Percentiles rank a stretch among this genome's conserved stretches.
Conservation (phyloP, 2,797 vertebrate genomes). For the Ctenopoma kingsleyae region DNA sequence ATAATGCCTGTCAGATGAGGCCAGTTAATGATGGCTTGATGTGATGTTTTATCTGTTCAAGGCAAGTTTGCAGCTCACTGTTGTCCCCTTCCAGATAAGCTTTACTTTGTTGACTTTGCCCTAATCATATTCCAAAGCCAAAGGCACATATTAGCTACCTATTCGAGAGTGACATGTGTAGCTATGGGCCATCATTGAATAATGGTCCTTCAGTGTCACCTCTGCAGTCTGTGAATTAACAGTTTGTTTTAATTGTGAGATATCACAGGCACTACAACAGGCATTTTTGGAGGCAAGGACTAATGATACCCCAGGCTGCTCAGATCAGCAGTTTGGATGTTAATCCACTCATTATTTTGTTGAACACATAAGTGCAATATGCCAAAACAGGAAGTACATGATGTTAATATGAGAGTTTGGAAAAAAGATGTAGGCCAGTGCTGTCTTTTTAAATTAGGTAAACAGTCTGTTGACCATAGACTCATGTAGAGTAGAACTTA, state of each 20-base stretch:
- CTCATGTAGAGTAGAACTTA: no score
- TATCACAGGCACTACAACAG: conserved; percentile 8
- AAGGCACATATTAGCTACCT: conserved; percentile 69
- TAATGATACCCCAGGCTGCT: conserved; percentile 29
- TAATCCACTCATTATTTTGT: conserved; percentile 29
- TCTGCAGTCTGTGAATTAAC: conserved; percentile 50
- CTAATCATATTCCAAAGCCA: conserved; percentile 46
- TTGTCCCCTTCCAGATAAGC: conserved; percentile 63
- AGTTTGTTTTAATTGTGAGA: conserved; percentile 53
- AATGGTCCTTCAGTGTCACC: conserved; percentile 53
- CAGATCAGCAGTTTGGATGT: conserved; percentile 27
- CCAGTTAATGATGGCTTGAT: conserved; percentile 69
- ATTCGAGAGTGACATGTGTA: conserved; percentile 67
- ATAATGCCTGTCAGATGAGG: conserved; percentile 70
- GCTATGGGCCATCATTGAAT: conserved; percentile 54
- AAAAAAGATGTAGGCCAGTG: neutral
- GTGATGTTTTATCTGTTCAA: conserved; percentile 69
- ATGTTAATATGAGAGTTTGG: neutral
- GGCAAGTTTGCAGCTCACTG: conserved; percentile 57
- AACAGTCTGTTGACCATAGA: neutral
- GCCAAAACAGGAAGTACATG: conserved; percentile 6
- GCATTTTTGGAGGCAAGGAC: conserved; percentile 57
- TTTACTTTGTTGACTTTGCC: conserved; percentile 76
- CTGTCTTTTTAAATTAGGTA: conserved; percentile 1
- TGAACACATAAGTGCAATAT: conserved; percentile 1